Percentiles rank a stretch among this genome's conserved stretches.
Evolutionary conservation across 2,888 invertebrate species (phyloP).

Genomic region (Rhabditophanes sp.): DNA sequence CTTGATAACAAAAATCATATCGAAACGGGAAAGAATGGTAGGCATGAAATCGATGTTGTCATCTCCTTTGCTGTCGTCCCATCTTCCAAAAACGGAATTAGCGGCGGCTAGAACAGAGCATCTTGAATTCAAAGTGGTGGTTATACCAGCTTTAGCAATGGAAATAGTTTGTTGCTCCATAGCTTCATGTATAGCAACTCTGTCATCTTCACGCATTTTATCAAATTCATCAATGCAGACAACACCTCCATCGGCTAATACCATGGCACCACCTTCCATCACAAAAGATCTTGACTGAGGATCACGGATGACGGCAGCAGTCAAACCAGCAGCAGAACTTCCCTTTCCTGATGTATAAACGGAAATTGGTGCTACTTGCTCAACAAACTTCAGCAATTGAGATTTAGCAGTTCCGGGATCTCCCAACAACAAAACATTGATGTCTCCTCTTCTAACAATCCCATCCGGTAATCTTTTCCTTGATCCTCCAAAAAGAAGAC

Average conservation of each 20-base stretch:
- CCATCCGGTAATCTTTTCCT: constrained; percentile 71
- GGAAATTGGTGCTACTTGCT: constrained; percentile 52
- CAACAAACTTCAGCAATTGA: constrained; percentile 88
- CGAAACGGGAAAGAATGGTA: constrained; percentile 95
- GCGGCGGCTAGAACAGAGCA: constrained; percentile 98
- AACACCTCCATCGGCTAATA: constrained; percentile 91
- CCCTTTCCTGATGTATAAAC: constrained; percentile 96
- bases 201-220: constrained; percentile 96
- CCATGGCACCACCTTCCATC: constrained; percentile 75
- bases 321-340: constrained; percentile 92
- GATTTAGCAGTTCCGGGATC: constrained; percentile 99
- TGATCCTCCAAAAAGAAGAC: constrained; percentile 76
- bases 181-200: constrained; percentile 97
- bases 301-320: constrained; percentile 87
- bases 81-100: constrained; percentile 89
- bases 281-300: constrained; percentile 57
- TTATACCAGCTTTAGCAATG: constrained; percentile 97
- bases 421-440: constrained; percentile 78
- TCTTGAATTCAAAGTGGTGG: constrained; percentile 88
- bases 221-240: constrained; percentile 99
- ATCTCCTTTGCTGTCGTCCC: constrained; percentile 76
- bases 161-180: constrained; percentile 99
- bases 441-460: constrained; percentile 80
- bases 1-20: constrained; percentile 98
- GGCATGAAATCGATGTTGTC: constrained; percentile 96